phyloP scores from a whole-genome alignment of 2,888 invertebrate genomes.

The Lissocephala sabroskyi region DNA sequence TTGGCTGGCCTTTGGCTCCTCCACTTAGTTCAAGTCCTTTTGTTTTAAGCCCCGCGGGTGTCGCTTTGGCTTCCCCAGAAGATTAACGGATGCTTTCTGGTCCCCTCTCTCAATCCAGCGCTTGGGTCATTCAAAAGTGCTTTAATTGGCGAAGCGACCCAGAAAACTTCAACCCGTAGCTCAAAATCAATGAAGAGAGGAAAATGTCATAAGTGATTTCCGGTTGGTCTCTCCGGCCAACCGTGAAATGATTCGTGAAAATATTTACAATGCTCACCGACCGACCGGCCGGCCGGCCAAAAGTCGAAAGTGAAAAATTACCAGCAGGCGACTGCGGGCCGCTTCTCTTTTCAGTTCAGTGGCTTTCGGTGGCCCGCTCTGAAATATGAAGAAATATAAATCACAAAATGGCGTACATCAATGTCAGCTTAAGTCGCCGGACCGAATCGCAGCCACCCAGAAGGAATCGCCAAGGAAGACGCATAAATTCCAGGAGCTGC shows the following conservation, averaged over 20 bases:
- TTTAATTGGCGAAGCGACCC: too few species aligned
- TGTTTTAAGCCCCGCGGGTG: conserved; percentile 9
- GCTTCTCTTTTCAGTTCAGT: conserved; percentile 36
- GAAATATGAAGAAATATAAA: conserved; percentile 10
- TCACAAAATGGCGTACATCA: conserved; percentile 51
- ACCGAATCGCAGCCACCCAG: conserved; percentile 50
- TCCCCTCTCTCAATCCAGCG: too few species aligned
- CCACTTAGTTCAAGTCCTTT: too few species aligned
- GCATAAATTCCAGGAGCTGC: conserved; percentile 58
- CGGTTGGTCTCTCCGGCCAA: conserved; percentile 38
- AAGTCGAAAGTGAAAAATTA: conserved; percentile 22
- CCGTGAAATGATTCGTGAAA: conserved; percentile 61
- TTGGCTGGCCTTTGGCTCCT: too few species aligned
- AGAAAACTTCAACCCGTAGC: too few species aligned
- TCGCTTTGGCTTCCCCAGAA: conserved; percentile 1
- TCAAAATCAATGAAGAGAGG: too few species aligned
- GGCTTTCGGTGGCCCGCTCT: conserved; percentile 3
- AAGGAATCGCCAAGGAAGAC: conserved; percentile 28
- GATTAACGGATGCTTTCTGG: background rate
- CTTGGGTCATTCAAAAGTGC: too few species aligned
- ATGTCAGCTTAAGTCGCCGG: conserved; percentile 50
- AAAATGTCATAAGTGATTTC: conserved; percentile 63
- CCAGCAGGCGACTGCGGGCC: conserved; percentile 7
- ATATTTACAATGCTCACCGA: conserved; percentile 47
- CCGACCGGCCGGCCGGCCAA: too few species aligned